Base-by-base conservation (phyloP, 2,113 vertebrate genomes). In the Engraulis encrasicolus region DNA sequence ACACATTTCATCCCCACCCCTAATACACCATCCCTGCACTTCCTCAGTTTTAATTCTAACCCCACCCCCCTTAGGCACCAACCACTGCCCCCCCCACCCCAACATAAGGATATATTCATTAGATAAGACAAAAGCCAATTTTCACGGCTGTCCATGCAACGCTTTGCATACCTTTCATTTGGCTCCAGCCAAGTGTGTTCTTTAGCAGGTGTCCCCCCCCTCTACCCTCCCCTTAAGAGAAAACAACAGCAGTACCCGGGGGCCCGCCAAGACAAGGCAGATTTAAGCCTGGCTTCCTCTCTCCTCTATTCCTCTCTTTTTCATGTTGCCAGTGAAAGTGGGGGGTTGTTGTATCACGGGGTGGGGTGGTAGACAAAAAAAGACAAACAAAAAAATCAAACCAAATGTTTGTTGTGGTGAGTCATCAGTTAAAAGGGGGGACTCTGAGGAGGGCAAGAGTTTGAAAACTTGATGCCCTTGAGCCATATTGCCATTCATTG, bases 151-250 rank as follows among this genome's bases (percentile, higher is more conserved):
- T 92, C 87, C 90, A 91, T 91, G 87, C 90, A 92, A 93, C 93
- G 94, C 93, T 95, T 95, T 94, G 95, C 94, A 93, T 94, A 89
- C 87, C 94, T 96, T 96, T 96, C 92, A 95, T 95, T 95, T 93
- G 93, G 92, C 89, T 96, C 95, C 94, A 94, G 93, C 95, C 91
- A 91, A 82, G 91, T 90, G 93, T 92, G 91, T 86, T 91, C 92
- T 96, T 91, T 93, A 94, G 93, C 94, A 95, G 94, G 94, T 95
- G 94, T 95, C 93, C 61, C 74, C 50, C 79, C n/a, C n/a, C n/a
- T n/a, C n/a, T n/a, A n/a, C n/a, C n/a, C n/a, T n/a, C n/a, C n/a
- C n/a, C 54, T 49, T 6, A 34, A 34, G 78, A 15, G 66, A 34
- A 45, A 37, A 50, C 49, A 77, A 50, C 12, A 7, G 7, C n/a